Conservation (phyloP, 2,888 invertebrate species). For the Laothoe populi region DNA sequence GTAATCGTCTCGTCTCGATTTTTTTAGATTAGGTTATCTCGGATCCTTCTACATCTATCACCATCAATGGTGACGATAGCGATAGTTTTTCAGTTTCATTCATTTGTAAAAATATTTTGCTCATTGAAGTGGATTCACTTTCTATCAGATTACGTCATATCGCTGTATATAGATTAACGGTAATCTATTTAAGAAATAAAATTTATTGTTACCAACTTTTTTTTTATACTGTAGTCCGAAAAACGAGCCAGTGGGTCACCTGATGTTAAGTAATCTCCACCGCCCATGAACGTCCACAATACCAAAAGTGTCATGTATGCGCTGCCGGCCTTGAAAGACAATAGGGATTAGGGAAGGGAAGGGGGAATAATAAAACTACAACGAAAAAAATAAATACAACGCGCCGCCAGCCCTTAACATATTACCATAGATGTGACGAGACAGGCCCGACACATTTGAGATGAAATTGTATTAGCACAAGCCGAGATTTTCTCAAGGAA, state of each 20-base stretch:
- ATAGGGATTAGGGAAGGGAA: too few species aligned
- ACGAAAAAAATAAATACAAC: slow-evolving; percentile 26
- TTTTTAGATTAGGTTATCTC: slow-evolving; percentile 26
- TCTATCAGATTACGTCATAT: not conserved
- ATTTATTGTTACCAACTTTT: too few species aligned
- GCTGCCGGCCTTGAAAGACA: too few species aligned
- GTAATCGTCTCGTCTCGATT: slow-evolving; percentile 23
- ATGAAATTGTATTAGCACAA: slow-evolving; percentile 62
- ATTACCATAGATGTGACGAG: slow-evolving; percentile 53
- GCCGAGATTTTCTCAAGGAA: slow-evolving; percentile 44
- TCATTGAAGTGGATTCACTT: slow-evolving; percentile 39
- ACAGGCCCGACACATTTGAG: slow-evolving; percentile 54
- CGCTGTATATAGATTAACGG: not conserved
- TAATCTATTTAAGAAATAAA: too few species aligned
- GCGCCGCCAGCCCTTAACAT: slow-evolving; percentile 48
- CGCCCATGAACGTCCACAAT: too few species aligned
- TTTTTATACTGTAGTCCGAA: too few species aligned
- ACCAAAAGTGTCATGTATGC: too few species aligned
- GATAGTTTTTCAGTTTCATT: slow-evolving; percentile 36
- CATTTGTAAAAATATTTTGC: slow-evolving; percentile 31
- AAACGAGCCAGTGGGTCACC: too few species aligned
- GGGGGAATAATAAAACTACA: not conserved
- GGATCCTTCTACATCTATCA: slow-evolving; percentile 23
- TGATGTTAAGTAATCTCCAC: too few species aligned
- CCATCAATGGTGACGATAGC: slow-evolving; percentile 44